Evolutionary conservation across 2,888 invertebrate species (phyloP).

Genomic region (Phasia obesa): DNA sequence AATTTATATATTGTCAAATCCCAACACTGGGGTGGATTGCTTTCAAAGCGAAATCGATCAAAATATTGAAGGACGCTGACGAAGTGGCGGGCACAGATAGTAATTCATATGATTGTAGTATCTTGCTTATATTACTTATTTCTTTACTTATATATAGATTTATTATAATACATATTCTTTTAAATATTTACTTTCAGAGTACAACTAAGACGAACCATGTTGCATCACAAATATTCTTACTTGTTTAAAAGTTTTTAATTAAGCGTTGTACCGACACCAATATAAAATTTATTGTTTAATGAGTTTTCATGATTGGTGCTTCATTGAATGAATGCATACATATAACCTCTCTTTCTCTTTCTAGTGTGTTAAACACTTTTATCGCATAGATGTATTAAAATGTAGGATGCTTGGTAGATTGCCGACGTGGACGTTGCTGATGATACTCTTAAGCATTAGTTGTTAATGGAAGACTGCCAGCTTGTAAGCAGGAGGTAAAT

Average conservation of each 20-base stretch:
- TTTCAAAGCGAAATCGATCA: too few relatives aligned
- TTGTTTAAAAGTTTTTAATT: constrained; percentile 69
- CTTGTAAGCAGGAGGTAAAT: constrained; percentile 48
- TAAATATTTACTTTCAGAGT: neutral
- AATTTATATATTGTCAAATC: too few relatives aligned
- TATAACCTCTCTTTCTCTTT: constrained; percentile 1
- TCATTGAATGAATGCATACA: constrained; percentile 48
- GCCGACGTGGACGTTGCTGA: constrained; percentile 5
- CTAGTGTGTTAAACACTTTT: neutral
- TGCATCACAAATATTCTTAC: constrained; percentile 57
- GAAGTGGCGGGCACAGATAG: too few relatives aligned
- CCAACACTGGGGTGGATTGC: too few relatives aligned
- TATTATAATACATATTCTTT: neutral
- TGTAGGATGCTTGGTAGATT: constrained; percentile 35
- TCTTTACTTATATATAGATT: too few relatives aligned
- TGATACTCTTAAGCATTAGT: constrained; percentile 13
- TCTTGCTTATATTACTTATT: too few relatives aligned
- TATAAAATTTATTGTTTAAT: constrained; percentile 71
- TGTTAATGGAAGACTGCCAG: constrained; percentile 19
- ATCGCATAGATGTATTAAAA: neutral
- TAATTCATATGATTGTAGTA: too few relatives aligned
- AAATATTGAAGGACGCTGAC: too few relatives aligned
- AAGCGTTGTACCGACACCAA: constrained; percentile 69
- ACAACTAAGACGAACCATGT: constrained; percentile 45
- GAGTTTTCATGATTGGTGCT: constrained; percentile 67